A percentile compares a stretch with the other conserved stretches of the same genome.
These are phyloP conservation scores for Limnephilus auricula DNA, from an alignment of 2,888 invertebrate genomes.

Conservation along the genomic window DNA sequence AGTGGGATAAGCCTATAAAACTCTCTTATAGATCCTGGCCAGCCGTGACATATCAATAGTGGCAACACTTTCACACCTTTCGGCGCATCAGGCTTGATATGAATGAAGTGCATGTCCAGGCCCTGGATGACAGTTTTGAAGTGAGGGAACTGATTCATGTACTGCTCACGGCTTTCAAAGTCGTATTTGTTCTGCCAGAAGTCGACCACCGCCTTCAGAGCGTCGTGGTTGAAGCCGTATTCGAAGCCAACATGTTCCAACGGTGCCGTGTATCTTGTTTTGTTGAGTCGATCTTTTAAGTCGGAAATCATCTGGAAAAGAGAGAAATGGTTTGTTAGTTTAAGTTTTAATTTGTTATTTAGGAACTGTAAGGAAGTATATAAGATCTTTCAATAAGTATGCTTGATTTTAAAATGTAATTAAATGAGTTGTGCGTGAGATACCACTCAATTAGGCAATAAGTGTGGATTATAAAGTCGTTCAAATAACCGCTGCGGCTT, in stretches of 20 bases:
- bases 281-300: constrained; percentile 51
- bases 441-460: too few relatives aligned
- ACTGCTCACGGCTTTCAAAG: constrained; percentile 79
- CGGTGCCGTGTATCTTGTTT: constrained; percentile 75
- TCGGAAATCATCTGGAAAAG: constrained; percentile 69
- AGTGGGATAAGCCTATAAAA: constrained; percentile 87
- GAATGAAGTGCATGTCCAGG: constrained; percentile 86
- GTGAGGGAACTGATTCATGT: constrained; percentile 86
- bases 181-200: constrained; percentile 90
- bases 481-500: too few relatives aligned
- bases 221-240: constrained; percentile 88
- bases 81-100: constrained; percentile 78
- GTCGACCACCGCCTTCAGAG: constrained; percentile 81
- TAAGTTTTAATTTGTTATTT: not conserved
- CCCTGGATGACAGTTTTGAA: constrained; percentile 86
- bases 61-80: constrained; percentile 79
- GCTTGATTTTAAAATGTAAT: too few relatives aligned
- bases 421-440: too few relatives aligned
- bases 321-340: constrained; percentile 64
- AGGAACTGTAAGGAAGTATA: too few relatives aligned
- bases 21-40: constrained; percentile 93
- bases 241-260: constrained; percentile 84
- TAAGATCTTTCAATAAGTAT: too few relatives aligned
- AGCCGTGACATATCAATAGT: constrained; percentile 88
- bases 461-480: too few relatives aligned